A percentile compares a stretch with the other conserved stretches of the same genome.
Evolutionary conservation across 2,888 invertebrate species (phyloP).

Genomic region (Drosophila kambysellisi): DNA sequence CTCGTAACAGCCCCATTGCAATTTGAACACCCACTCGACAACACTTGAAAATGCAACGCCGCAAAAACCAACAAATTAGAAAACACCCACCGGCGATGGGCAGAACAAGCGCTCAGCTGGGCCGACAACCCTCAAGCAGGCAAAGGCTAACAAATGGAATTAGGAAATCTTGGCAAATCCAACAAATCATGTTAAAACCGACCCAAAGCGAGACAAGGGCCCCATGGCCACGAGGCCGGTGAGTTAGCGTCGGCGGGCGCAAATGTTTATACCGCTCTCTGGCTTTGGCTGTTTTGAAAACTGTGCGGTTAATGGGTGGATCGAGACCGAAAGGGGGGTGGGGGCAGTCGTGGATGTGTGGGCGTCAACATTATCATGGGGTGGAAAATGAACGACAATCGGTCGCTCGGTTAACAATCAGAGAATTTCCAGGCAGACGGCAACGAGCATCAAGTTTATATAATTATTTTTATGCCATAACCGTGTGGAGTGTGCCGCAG

Average conservation of each 20-base stretch:
- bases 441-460: conserved; percentile 70
- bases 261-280: conserved; percentile 73
- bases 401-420: conserved; percentile 52
- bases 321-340: neutral
- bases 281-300: conserved; percentile 78
- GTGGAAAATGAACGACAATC: conserved; percentile 63
- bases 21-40: conserved; percentile 35
- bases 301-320: conserved; percentile 75
- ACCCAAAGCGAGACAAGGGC: conserved; percentile 44
- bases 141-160: conserved; percentile 77
- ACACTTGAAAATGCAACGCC: conserved; percentile 48
- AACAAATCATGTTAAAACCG: conserved; percentile 82
- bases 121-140: conserved; percentile 56
- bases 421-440: conserved; percentile 69
- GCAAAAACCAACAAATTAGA: conserved; percentile 57
- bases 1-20: conserved; percentile 12
- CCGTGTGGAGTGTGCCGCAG: conserved; percentile 41
- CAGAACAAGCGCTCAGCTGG: conserved; percentile 28
- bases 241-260: conserved; percentile 46
- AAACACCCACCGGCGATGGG: conserved; percentile 49
- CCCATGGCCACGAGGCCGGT: conserved; percentile 10
- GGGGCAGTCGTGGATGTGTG: conserved; percentile 32
- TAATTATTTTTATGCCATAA: conserved; percentile 79
- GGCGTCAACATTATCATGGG: conserved; percentile 71
- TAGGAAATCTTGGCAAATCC: conserved; percentile 82